Conservation (phyloP, 2,797 vertebrate species). For the Esox lucius region DNA sequence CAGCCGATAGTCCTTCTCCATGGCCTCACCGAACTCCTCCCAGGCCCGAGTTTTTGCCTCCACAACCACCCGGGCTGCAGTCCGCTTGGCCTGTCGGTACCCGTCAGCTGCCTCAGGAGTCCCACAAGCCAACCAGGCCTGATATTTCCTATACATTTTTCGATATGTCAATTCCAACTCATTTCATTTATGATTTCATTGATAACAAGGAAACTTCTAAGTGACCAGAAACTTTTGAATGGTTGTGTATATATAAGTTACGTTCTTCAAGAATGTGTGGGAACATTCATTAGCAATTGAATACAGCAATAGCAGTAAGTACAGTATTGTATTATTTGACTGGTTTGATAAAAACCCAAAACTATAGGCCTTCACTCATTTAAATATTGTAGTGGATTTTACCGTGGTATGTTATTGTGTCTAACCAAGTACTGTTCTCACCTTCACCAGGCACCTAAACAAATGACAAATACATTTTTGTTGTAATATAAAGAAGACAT, state of each 20-base stretch:
- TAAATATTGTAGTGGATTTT: not conserved
- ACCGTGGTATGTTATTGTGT: not conserved
- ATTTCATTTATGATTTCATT: too few relatives aligned
- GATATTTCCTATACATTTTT: too few relatives aligned
- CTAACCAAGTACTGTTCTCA: too few relatives aligned
- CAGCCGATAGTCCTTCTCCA: too few relatives aligned
- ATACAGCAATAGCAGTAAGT: not conserved
- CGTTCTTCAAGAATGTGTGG: not conserved
- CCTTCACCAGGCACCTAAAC: not conserved
- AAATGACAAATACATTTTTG: not conserved
- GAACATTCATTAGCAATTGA: not conserved
- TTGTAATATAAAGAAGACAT: not conserved
- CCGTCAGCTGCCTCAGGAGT: too few relatives aligned
- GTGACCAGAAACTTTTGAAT: not conserved
- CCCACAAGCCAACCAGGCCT: too few relatives aligned
- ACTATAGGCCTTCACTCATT: not conserved
- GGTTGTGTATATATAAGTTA: not conserved
- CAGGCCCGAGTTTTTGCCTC: too few relatives aligned
- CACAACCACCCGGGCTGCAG: too few relatives aligned
- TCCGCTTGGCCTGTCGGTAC: too few relatives aligned
- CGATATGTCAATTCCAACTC: too few relatives aligned
- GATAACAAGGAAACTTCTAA: not conserved
- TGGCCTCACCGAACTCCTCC: too few relatives aligned
- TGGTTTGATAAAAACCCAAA: not conserved
- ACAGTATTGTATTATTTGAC: not conserved